Conservation (phyloP, 2,797 vertebrate species). For the Lacerta agilis region DNA sequence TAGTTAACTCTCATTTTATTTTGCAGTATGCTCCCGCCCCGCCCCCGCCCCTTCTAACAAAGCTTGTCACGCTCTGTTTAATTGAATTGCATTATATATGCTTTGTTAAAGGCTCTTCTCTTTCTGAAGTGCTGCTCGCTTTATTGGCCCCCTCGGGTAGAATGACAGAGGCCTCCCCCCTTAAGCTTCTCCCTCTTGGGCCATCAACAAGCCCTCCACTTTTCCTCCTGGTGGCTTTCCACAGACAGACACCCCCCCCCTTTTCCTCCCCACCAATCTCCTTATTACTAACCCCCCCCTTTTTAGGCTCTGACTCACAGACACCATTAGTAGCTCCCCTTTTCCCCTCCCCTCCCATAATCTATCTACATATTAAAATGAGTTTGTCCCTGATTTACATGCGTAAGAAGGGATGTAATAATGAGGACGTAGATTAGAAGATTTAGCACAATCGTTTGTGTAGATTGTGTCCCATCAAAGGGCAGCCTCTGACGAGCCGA, state of each 20-base stretch:
- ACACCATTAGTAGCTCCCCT: conserved; percentile 65
- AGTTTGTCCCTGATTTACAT: conserved; percentile 87
- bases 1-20: conserved; percentile 20
- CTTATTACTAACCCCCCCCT: conserved; percentile 64
- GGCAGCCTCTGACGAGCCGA: conserved; percentile 85
- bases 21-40: not conserved
- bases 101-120: not conserved
- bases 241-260: conserved; percentile 35
- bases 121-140: not conserved
- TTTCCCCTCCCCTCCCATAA: conserved; percentile 80
- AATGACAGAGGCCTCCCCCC: not conserved
- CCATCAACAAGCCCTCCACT: conserved; percentile 46
- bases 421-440: conserved; percentile 90
- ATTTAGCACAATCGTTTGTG: conserved; percentile 92
- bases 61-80: conserved; percentile 34
- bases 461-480: conserved; percentile 90
- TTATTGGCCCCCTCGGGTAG: not conserved
- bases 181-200: conserved; percentile 11
- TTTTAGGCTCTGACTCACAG: conserved; percentile 47
- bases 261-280: not conserved
- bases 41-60: not conserved
- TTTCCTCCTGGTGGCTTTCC: conserved; percentile 28
- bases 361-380: conserved; percentile 86
- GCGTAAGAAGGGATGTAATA: conserved; percentile 84
- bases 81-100: conserved; percentile 13